Conservation (phyloP, 2,113 vertebrate genomes). For the Otus sunia region DNA sequence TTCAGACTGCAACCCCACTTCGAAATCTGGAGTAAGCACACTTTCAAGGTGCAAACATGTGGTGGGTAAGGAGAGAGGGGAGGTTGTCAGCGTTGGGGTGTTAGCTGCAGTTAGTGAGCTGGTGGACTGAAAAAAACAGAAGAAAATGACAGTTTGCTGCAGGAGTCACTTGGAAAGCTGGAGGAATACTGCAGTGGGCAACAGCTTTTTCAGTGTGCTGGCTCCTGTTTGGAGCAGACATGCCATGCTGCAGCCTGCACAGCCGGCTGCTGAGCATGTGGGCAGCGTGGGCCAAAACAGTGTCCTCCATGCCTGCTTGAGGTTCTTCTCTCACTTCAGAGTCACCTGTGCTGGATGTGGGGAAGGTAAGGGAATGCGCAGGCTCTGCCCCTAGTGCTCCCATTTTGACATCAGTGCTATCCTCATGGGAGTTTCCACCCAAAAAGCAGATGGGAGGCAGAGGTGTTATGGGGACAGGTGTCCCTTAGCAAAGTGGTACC, state of each 20-base stretch:
- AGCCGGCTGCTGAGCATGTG: too few relatives aligned
- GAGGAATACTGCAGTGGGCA: fast-evolving
- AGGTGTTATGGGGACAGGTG: background rate
- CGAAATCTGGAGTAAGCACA: background rate
- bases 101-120: background rate
- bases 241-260: fast-evolving
- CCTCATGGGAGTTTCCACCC: background rate
- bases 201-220: background rate
- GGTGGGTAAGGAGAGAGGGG: background rate
- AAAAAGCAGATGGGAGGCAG: background rate
- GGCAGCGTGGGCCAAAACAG: background rate
- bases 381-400: background rate
- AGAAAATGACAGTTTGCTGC: background rate
- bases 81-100: fast-evolving
- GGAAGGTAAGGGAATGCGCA: background rate
- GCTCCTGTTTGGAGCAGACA: background rate
- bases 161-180: background rate
- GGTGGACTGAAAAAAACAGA: background rate
- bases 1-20: background rate
- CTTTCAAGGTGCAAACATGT: background rate
- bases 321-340: background rate
- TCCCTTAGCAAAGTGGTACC: background rate
- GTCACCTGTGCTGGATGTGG: background rate
- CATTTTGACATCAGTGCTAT: background rate
- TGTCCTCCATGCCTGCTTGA: background rate